A percentile compares a stretch with the other conserved stretches of the same genome.
phyloP scores from a whole-genome alignment of 2,888 invertebrate genomes.

The Meiosimyza platycephala region DNA sequence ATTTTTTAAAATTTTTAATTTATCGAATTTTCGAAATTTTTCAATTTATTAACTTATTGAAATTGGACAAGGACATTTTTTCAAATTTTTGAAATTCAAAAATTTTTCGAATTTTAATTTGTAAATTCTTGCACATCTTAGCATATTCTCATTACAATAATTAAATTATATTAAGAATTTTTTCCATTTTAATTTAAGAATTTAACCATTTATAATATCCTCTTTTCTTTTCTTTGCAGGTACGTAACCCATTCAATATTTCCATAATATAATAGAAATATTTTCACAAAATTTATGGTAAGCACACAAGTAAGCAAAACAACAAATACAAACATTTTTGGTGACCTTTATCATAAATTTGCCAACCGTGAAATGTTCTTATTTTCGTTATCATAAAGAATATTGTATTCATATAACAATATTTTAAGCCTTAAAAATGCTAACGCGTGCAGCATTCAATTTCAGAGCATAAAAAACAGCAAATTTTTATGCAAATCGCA shows the following conservation, averaged over 20 bases:
- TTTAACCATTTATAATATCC: not conserved
- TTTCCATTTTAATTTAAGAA: not conserved
- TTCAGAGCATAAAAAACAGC: not conserved
- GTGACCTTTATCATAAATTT: not conserved
- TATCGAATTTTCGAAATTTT: too few species aligned
- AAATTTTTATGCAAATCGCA: conserved; percentile 12
- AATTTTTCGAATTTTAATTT: too few species aligned
- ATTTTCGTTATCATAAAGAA: not conserved
- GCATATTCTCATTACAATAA: not conserved
- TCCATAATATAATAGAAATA: too few species aligned
- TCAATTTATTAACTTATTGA: too few species aligned
- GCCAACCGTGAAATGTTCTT: not conserved
- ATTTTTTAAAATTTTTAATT: too few species aligned
- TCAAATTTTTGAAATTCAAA: too few species aligned
- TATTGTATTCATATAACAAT: not conserved
- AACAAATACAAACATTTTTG: too few species aligned
- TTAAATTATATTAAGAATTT: not conserved
- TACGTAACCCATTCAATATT: not conserved
- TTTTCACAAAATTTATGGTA: not conserved
- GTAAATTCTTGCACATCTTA: too few species aligned
- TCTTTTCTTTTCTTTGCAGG: not conserved
- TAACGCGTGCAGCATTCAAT: too few species aligned
- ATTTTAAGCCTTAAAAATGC: too few species aligned
- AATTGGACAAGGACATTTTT: too few species aligned
- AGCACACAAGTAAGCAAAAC: not conserved